A percentile compares a stretch with the other conserved stretches of the same genome.
Evolutionary conservation across 1,140 invertebrate genomes (phyloP).

Genomic region (Oscheius sp.): DNA sequence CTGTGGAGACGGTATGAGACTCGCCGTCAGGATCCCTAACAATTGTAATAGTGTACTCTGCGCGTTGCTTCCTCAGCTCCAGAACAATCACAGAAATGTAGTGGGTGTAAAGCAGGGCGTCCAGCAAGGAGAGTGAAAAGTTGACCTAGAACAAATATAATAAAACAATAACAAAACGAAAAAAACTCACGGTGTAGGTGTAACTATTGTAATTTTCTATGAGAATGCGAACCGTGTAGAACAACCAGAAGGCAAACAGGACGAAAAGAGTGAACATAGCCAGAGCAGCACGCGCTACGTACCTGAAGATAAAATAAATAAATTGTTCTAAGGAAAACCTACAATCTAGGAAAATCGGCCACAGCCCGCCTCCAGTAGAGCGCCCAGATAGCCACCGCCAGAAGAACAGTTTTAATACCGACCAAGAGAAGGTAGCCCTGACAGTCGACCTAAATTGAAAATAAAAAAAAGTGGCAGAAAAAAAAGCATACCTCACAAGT

Average conservation of each 20-base stretch:
- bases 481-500: conserved; percentile 69
- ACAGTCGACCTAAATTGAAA: conserved; percentile 67
- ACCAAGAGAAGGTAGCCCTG: conserved; percentile 84
- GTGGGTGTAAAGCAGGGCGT: conserved; percentile 89
- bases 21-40: conserved; percentile 89
- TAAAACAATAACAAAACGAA: background rate
- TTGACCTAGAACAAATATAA: conserved; percentile 7
- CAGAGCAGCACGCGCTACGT: conserved; percentile 15
- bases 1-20: conserved; percentile 73
- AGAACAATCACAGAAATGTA: conserved; percentile 87
- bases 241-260: conserved; percentile 91
- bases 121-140: conserved; percentile 80
- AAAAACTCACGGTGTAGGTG: conserved; percentile 74
- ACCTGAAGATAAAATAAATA: background rate
- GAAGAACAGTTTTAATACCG: conserved; percentile 82
- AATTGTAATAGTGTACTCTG: conserved; percentile 82
- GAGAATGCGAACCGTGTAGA: conserved; percentile 83
- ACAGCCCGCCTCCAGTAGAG: conserved; percentile 70
- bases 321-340: conserved; percentile 82
- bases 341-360: conserved; percentile 87
- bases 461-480: background rate
- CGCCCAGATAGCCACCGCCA: conserved; percentile 89
- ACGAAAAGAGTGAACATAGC: conserved; percentile 65
- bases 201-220: conserved; percentile 61
- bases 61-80: conserved; percentile 84